Conservation (phyloP, 1,140 invertebrate species). For the Pollicipes pollicipes region DNA sequence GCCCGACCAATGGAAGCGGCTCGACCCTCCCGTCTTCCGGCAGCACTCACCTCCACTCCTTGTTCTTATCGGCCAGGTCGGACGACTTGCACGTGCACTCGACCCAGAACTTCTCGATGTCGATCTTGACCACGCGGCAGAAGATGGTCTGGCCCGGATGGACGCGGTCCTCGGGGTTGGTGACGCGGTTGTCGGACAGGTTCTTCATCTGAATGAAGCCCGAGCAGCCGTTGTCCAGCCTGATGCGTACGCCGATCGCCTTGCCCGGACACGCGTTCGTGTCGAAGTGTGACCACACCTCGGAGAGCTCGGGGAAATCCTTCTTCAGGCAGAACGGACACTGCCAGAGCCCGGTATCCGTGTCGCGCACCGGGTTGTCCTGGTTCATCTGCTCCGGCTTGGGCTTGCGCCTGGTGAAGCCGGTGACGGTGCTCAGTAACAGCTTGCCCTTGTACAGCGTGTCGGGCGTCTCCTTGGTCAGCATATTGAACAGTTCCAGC, state of each 20-base stretch:
- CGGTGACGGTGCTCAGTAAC: conserved; percentile 49
- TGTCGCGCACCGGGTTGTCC: conserved; percentile 78
- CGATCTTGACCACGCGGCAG: conserved; percentile 86
- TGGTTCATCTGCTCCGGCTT: conserved; percentile 83
- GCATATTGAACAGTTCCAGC: conserved; percentile 81
- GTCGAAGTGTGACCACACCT: conserved; percentile 97
- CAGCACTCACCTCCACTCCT: conserved; percentile 45
- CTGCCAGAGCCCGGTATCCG: conserved; percentile 80
- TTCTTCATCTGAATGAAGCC: conserved; percentile 93
- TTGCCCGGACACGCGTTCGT: conserved; percentile 85
- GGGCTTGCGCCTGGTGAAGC: conserved; percentile 68
- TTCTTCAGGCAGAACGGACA: conserved; percentile 94
- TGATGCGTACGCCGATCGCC: conserved; percentile 72
- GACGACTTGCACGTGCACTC: conserved; percentile 86
- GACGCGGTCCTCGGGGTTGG: conserved; percentile 82
- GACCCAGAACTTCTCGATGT: conserved; percentile 81
- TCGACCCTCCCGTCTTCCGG: too few relatives aligned
- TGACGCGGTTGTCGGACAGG: conserved; percentile 82
- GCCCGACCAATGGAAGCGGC: too few relatives aligned
- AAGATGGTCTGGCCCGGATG: conserved; percentile 70
- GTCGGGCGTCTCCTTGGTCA: conserved; percentile 91
- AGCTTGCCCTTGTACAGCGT: conserved; percentile 86
- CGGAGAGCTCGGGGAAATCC: conserved; percentile 83
- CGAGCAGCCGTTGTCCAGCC: conserved; percentile 80
- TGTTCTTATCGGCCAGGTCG: conserved; percentile 76